Evolutionary conservation across 92 coral and sea anemone species (phyloP).

Genomic region (Hydrozoanthus gracilis): DNA sequence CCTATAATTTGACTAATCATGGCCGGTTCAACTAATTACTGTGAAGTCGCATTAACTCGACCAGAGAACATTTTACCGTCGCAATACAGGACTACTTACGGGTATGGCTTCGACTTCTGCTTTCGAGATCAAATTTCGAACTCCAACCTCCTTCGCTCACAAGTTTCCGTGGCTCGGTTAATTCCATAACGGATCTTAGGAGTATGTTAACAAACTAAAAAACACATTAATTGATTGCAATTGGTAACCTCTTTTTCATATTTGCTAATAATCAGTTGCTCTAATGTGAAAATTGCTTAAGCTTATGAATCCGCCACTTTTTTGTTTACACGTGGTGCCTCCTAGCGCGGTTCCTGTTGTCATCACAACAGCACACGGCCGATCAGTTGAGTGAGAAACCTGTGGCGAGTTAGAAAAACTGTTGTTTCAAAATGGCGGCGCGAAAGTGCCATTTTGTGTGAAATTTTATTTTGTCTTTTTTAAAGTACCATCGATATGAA

Average conservation of each 20-base stretch:
- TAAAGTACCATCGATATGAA: not conserved
- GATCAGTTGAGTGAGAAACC: not conserved
- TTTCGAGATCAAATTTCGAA: slow-evolving; percentile 80
- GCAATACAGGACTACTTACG: slow-evolving; percentile 61
- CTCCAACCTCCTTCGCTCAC: slow-evolving; percentile 78
- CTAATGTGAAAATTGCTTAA: slow-evolving; percentile 12
- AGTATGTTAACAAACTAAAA: not conserved
- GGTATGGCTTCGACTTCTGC: slow-evolving; percentile 74
- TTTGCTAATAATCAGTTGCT: no score
- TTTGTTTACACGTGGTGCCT: slow-evolving; percentile 40
- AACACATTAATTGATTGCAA: no score
- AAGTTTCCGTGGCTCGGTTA: slow-evolving; percentile 29
- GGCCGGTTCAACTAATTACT: not conserved
- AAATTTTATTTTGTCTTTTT: not conserved
- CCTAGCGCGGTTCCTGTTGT: not conserved
- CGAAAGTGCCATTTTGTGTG: slow-evolving; percentile 14
- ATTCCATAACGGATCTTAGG: slow-evolving; percentile 28
- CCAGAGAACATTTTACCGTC: not conserved
- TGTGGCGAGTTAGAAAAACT: slow-evolving; percentile 18
- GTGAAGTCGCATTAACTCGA: not conserved
- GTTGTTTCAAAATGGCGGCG: slow-evolving; percentile 86
- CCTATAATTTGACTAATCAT: not conserved
- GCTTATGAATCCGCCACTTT: slow-evolving; percentile 27
- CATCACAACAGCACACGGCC: slow-evolving; percentile 34
- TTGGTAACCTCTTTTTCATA: no score